These are phyloP conservation scores for Myotis planiceps DNA, from an alignment of 2,797 vertebrate genomes.

Conservation along the genomic window DNA sequence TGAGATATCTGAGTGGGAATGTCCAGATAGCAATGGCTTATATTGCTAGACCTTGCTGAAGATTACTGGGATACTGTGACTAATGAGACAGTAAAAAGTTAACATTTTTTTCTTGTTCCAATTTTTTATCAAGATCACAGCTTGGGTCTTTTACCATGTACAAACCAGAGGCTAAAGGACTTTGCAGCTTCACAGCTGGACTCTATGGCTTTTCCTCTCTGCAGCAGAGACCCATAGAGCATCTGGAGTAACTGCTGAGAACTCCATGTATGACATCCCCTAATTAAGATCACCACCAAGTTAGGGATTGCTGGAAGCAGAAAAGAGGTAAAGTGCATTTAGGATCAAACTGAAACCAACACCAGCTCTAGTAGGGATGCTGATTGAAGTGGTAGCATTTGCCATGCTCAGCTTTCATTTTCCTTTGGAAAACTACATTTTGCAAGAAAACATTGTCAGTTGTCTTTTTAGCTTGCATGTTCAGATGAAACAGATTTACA, in stretches of 20 bases:
- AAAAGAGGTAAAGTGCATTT: constrained; percentile 57
- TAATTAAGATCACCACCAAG: constrained; percentile 74
- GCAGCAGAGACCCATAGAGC: constrained; percentile 24
- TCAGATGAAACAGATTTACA: not conserved
- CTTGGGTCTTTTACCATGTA: constrained; percentile 62
- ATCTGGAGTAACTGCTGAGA: constrained; percentile 57
- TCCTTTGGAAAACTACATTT: constrained; percentile 45
- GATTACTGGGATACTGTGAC: not conserved
- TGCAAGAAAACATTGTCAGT: not conserved
- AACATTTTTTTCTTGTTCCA: constrained; percentile 51
- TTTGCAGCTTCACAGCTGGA: constrained; percentile 56
- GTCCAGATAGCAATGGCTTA: not conserved
- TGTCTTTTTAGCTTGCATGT: constrained; percentile 11
- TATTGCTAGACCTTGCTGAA: not conserved
- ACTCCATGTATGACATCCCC: constrained; percentile 24
- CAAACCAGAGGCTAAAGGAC: constrained; percentile 62
- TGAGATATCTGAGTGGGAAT: not conserved
- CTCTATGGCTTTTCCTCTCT: constrained; percentile 46
- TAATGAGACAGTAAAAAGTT: constrained; percentile 53
- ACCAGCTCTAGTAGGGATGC: not conserved
- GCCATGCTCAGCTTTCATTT: constrained; percentile 38
- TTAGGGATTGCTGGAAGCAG: constrained; percentile 51
- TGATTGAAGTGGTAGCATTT: constrained; percentile 46
- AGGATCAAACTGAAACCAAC: constrained; percentile 62
- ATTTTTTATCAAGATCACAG: constrained; percentile 69